phyloP scores from a whole-genome alignment of 2,113 vertebrate genomes.

The Dromas ardeola region DNA sequence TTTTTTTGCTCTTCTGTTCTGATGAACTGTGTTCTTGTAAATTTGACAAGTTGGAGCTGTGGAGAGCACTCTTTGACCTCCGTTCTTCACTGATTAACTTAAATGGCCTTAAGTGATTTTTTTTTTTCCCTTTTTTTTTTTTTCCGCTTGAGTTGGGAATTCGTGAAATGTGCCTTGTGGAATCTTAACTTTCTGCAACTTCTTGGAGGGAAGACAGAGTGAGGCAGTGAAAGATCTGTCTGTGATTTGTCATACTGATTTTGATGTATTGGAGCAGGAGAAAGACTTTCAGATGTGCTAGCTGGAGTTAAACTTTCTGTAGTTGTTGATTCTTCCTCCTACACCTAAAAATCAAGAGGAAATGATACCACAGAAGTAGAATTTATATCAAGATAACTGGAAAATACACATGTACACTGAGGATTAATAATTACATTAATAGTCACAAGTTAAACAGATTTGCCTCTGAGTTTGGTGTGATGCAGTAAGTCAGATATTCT shows the following conservation, averaged over 20 bases:
- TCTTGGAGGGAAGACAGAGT: background rate
- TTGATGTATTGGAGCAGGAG: background rate
- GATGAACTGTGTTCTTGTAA: background rate
- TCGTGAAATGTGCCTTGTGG: background rate
- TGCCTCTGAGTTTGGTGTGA: background rate
- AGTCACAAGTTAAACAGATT: background rate
- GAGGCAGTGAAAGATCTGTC: background rate
- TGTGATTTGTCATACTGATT: background rate
- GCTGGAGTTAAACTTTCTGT: background rate
- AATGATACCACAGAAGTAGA: background rate
- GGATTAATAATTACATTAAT: background rate
- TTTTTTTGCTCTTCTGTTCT: background rate
- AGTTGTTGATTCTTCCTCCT: background rate
- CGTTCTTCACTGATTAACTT: background rate
- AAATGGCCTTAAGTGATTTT: background rate
- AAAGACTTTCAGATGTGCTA: background rate
- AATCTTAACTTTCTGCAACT: background rate
- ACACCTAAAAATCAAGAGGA: background rate
- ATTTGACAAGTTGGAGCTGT: background rate
- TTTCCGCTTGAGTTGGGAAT: background rate
- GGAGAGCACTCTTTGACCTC: background rate
- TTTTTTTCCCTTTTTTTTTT: too few relatives aligned
- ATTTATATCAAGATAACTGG: background rate
- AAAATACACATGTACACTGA: background rate
- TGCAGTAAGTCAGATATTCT: background rate